These are phyloP conservation scores for Protula sp. DNA, from an alignment of 2,888 invertebrate genomes.

Conservation along the genomic window DNA sequence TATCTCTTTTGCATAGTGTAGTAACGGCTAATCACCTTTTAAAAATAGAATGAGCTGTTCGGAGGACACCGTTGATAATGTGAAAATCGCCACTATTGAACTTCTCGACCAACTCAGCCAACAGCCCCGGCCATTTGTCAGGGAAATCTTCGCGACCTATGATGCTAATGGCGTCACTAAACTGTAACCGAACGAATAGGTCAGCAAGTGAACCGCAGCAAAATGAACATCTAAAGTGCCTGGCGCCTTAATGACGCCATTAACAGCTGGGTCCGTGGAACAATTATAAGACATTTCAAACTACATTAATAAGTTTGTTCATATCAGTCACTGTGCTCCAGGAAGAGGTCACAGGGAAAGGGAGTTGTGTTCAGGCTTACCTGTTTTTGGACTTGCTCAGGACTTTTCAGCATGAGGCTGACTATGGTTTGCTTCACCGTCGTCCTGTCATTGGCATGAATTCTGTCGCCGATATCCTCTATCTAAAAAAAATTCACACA, in stretches of 20 bases:
- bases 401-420: constrained; percentile 85
- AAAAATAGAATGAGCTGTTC: constrained; percentile 94
- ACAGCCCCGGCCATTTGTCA: constrained; percentile 87
- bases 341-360: no score
- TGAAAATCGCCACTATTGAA: constrained; percentile 82
- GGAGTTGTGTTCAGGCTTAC: no score
- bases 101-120: constrained; percentile 88
- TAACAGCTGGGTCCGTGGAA: no score
- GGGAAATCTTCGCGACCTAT: constrained; percentile 98
- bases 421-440: constrained; percentile 82
- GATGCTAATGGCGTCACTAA: constrained; percentile 91
- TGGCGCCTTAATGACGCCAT: no score
- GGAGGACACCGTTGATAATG: constrained; percentile 86
- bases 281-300: no score
- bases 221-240: not conserved
- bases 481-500: constrained; percentile 52
- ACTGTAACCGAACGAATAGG: constrained; percentile 40
- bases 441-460: constrained; percentile 72
- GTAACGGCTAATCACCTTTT: no score
- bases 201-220: not conserved
- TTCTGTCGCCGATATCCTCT: constrained; percentile 73
- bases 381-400: constrained; percentile 85
- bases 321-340: no score
- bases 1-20: no score
- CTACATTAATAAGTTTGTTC: no score